A percentile compares a stretch with the other conserved stretches of the same genome.
phyloP scores from a whole-genome alignment of 2,888 invertebrate species.

The Habrosyne pyritoides region DNA sequence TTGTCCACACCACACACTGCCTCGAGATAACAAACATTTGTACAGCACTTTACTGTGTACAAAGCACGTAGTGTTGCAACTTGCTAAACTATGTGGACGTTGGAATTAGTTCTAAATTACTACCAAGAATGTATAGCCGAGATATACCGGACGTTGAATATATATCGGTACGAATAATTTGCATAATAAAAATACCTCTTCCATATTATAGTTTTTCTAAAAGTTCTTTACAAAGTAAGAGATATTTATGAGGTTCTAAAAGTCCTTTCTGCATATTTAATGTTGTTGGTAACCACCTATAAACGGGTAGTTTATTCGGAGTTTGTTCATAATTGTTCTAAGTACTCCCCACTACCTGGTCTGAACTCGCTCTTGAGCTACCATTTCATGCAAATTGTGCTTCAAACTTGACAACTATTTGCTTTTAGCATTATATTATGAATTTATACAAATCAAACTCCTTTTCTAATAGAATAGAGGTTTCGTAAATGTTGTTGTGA shows the following conservation, averaged over 20 bases:
- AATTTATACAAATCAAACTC: slow-evolving; percentile 1
- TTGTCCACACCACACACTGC: slow-evolving; percentile 25
- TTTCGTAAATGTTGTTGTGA: neutral
- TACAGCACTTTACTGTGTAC: slow-evolving; percentile 37
- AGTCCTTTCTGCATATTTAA: neutral
- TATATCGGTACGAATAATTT: no score
- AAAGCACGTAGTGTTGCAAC: slow-evolving; percentile 16
- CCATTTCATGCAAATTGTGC: slow-evolving; percentile 40
- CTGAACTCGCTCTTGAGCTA: slow-evolving; percentile 23
- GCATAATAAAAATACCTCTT: no score
- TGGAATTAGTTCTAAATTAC: slow-evolving; percentile 3
- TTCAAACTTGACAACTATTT: slow-evolving; percentile 25
- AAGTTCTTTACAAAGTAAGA: no score
- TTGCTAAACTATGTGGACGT: neutral
- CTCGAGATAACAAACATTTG: slow-evolving; percentile 42
- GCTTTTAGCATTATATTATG: slow-evolving; percentile 34
- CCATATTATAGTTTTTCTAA: no score
- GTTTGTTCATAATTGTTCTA: slow-evolving; percentile 34
- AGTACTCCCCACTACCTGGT: slow-evolving; percentile 23
- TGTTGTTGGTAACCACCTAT: neutral
- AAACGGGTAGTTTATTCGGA: slow-evolving; percentile 23
- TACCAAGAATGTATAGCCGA: neutral
- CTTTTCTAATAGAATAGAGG: neutral
- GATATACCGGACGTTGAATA: neutral
- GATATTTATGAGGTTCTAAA: neutral